A percentile compares a stretch with the other conserved stretches of the same genome.
phyloP scores from a whole-genome alignment of 2,797 vertebrate genomes.

The Arnoldichthys spilopterus region DNA sequence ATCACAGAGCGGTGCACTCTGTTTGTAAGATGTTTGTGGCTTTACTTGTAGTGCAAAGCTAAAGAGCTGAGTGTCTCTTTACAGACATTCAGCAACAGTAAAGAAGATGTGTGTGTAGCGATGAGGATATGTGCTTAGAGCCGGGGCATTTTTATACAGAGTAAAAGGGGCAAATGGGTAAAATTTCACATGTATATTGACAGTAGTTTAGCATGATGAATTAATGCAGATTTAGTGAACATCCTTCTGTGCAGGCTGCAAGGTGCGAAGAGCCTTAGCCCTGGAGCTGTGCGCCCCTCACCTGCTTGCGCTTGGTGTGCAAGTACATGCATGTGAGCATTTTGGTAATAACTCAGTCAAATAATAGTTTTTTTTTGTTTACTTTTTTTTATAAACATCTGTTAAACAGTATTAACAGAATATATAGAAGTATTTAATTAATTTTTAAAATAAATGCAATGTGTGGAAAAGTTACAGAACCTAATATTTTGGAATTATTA shows the following conservation, averaged over 20 bases:
- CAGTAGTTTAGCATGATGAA: neutral
- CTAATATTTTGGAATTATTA: no score
- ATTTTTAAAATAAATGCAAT: neutral
- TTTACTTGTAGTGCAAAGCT: slow-evolving; percentile 12
- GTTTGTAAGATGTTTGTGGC: neutral
- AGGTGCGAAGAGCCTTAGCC: neutral
- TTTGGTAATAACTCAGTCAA: neutral
- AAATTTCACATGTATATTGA: neutral
- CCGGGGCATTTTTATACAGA: slow-evolving; percentile 27
- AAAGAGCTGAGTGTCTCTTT: neutral
- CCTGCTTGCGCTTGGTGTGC: slow-evolving; percentile 10
- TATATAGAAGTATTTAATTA: neutral
- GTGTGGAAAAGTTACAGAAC: neutral
- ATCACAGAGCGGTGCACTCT: slow-evolving; percentile 40
- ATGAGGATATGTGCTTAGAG: slow-evolving; percentile 5
- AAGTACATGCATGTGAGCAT: neutral
- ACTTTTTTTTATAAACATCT: no score
- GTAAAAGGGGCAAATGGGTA: neutral
- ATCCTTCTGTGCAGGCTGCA: neutral
- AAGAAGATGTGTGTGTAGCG: slow-evolving; percentile 29
- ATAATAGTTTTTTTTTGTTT: neutral
- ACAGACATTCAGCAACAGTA: slow-evolving; percentile 24
- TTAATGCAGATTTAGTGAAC: neutral
- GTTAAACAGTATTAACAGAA: no score
- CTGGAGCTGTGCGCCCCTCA: slow-evolving; percentile 17